These are phyloP conservation scores for Hylomyscus alleni DNA, from an alignment of 2,797 vertebrate genomes.

Conservation along the genomic window DNA sequence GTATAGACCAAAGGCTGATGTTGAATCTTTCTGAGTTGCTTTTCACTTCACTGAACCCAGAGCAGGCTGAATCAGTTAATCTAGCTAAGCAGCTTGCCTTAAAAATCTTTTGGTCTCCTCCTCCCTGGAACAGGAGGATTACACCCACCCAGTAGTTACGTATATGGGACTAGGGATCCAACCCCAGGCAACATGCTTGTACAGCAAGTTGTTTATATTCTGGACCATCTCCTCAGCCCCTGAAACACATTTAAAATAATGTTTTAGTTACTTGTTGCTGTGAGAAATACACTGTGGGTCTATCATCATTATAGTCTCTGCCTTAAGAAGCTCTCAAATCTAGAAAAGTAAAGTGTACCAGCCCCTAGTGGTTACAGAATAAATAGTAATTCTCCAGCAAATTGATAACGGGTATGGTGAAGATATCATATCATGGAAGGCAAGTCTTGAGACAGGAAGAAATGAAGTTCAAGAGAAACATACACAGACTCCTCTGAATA, in stretches of 20 bases:
- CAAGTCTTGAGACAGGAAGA: neutral
- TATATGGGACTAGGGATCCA: neutral
- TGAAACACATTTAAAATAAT: neutral
- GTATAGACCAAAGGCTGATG: neutral
- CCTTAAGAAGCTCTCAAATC: conserved; percentile 14
- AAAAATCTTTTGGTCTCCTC: neutral
- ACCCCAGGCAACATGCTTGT: neutral
- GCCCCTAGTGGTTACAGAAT: neutral
- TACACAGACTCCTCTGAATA: conserved; percentile 63
- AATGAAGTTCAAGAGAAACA: neutral
- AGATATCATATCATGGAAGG: neutral
- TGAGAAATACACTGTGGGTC: neutral
- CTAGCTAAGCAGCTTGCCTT: neutral
- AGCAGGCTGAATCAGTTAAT: neutral
- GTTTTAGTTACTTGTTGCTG: neutral
- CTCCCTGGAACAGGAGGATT: neutral
- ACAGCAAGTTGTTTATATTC: neutral
- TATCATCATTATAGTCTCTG: neutral
- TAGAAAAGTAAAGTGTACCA: neutral
- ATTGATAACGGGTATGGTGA: neutral
- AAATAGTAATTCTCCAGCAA: neutral
- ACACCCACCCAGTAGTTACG: neutral
- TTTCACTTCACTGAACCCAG: neutral
- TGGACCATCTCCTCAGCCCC: neutral
- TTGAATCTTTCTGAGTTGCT: neutral